These are phyloP conservation scores for Saccostrea echinata DNA, from an alignment of 1,140 invertebrate genomes.

Conservation along the genomic window DNA sequence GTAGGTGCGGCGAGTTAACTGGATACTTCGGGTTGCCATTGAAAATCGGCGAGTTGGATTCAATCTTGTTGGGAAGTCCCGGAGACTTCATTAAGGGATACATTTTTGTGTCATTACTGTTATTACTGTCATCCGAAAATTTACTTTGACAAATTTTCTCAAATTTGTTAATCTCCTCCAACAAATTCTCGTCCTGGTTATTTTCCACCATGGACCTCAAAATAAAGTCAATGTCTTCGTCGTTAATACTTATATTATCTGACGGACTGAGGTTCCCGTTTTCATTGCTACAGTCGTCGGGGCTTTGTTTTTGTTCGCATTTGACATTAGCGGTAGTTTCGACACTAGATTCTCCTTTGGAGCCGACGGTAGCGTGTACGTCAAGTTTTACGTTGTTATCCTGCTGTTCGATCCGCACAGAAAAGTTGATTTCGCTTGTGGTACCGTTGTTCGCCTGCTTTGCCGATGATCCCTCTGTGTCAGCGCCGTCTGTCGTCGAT, in stretches of 20 bases:
- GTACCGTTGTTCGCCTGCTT: neutral
- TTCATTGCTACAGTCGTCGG: conserved; percentile 80
- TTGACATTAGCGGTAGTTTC: conserved; percentile 77
- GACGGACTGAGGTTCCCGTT: conserved; percentile 87
- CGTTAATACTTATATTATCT: conserved; percentile 83
- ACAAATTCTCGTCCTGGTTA: conserved; percentile 85
- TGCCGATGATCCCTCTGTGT: neutral
- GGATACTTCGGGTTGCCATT: conserved; percentile 61
- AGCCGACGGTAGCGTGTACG: conserved; percentile 88
- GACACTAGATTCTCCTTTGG: conserved; percentile 69
- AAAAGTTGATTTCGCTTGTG: conserved; percentile 80
- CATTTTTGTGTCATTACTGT: conserved; percentile 64
- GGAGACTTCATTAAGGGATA: conserved; percentile 67
- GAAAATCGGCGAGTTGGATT: conserved; percentile 41
- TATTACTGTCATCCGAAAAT: conserved; percentile 69
- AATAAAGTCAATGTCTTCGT: conserved; percentile 85
- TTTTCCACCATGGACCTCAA: conserved; percentile 73
- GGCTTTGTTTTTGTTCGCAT: conserved; percentile 90
- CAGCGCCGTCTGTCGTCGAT: neutral
- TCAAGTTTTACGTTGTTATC: conserved; percentile 93
- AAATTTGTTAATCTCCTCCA: conserved; percentile 89
- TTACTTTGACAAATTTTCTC: conserved; percentile 71
- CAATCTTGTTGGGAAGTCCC: conserved; percentile 43
- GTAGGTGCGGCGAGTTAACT: conserved; percentile 59
- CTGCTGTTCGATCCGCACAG: conserved; percentile 93